phyloP scores from a whole-genome alignment of 2,888 invertebrate genomes.

The Polydrusus cervinus region DNA sequence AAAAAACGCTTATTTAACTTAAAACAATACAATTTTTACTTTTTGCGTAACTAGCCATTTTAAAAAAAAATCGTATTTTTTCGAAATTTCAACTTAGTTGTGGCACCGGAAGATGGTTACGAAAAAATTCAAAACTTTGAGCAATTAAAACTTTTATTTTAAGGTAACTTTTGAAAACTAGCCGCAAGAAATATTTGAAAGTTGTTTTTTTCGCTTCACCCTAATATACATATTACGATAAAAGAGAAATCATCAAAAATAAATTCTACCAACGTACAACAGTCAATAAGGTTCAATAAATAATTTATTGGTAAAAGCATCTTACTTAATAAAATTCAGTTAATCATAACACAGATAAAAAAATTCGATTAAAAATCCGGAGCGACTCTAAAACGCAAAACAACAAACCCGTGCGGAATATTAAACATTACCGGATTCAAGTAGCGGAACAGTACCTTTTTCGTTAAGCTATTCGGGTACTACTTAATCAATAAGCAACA shows the following conservation, averaged over 20 bases:
- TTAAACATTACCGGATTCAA: conserved; percentile 59
- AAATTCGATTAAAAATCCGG: conserved; percentile 48
- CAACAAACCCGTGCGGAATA: conserved; percentile 51
- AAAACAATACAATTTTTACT: too few relatives aligned
- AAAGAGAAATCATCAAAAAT: conserved; percentile 25
- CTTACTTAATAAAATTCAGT: conserved; percentile 12
- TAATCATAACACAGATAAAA: conserved; percentile 30
- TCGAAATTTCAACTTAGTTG: too few relatives aligned
- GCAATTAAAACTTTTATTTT: too few relatives aligned
- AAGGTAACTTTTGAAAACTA: too few relatives aligned
- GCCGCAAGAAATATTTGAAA: too few relatives aligned
- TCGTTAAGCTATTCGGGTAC: conserved; percentile 62
- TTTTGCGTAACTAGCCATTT: too few relatives aligned
- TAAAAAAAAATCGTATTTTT: too few relatives aligned
- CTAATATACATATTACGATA: neutral
- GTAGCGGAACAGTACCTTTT: conserved; percentile 64
- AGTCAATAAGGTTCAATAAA: conserved; percentile 5
- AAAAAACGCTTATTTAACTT: too few relatives aligned
- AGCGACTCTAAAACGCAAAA: conserved; percentile 49
- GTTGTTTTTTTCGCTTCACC: too few relatives aligned
- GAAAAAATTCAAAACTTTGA: too few relatives aligned
- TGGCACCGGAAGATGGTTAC: too few relatives aligned
- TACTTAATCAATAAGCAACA: conserved; percentile 66
- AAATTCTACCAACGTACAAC: conserved; percentile 24
- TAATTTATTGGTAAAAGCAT: conserved; percentile 21